Evolutionary conservation across 1,140 invertebrate species (phyloP).

Genomic region (Leptinotarsa texana): DNA sequence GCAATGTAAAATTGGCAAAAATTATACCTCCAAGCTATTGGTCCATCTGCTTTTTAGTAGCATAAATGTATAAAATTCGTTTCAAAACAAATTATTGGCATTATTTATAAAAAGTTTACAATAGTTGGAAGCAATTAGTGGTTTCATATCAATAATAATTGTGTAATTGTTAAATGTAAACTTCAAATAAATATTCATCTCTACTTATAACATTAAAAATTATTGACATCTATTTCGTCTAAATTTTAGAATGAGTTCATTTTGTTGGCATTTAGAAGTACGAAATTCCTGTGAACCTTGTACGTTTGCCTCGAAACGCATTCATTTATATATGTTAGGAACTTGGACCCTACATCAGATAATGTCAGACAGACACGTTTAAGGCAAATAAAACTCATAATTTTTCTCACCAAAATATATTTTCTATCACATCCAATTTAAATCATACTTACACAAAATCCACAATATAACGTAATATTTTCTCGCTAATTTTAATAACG

Average conservation of each 20-base stretch:
- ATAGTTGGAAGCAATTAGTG: constrained; percentile 40
- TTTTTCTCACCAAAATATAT: constrained; percentile 51
- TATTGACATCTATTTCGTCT: constrained; percentile 48
- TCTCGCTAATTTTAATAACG: constrained; percentile 25
- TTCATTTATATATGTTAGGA: constrained; percentile 39
- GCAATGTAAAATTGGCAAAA: constrained; percentile 17
- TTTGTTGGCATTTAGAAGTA: constrained; percentile 48
- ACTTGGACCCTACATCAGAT: constrained; percentile 47
- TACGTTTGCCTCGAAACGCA: constrained; percentile 15
- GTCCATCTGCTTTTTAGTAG: neutral
- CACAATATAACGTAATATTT: constrained; percentile 44
- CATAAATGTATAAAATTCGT: neutral
- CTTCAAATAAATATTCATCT: constrained; percentile 50
- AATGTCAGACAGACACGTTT: constrained; percentile 40
- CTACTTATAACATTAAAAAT: constrained; percentile 48
- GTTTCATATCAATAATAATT: constrained; percentile 35
- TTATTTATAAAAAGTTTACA: constrained; percentile 47
- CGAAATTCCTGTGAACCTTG: constrained; percentile 51
- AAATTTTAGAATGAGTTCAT: constrained; percentile 50
- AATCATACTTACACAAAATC: constrained; percentile 42
- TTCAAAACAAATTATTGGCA: constrained; percentile 49
- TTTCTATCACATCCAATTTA: constrained; percentile 48
- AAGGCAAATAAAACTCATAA: constrained; percentile 47
- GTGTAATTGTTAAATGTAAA: constrained; percentile 46
- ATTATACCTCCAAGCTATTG: constrained; percentile 19